Evolutionary conservation across 2,888 invertebrate genomes (phyloP), one percentile per base, ranked within the genome.

Genomic region (Pachliopta kotzebuea): DNA sequence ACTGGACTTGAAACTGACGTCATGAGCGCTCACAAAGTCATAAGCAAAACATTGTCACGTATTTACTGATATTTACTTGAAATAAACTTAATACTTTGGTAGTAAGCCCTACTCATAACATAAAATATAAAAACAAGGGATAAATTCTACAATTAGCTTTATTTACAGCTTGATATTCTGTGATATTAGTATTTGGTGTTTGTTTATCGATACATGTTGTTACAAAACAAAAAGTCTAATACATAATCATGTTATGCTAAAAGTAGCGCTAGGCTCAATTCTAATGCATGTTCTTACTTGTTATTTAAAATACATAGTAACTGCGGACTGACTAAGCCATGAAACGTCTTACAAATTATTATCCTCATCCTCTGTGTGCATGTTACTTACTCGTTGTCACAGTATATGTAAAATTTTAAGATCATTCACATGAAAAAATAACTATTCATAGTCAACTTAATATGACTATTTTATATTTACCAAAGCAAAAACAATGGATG

Each of bases 261-360:
- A n/a, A 18, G 6, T 45, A 7, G n/a, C 18, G 45, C 0, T 18
- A n/a, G n/a, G 18, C n/a, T n/a, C n/a, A n/a, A n/a, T 45, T 45
- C n/a, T 18, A 45, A 45, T 54, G 24, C 50, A 49, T 58, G n/a
- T 23, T 55, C 20, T 26, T 31, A 18, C 49, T 57, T 54, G 61
- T 65, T 49, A 55, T 61, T 65, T 61, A 65, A 61, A 65, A 61
- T 63, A 57, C 57, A 60, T 56, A 57, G 61, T 65, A 63, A 69
- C 58, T 65, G 65, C 72, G 66, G 67, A 67, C 69, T 69, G 69
- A 74, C 74, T 76, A 74, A 74, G 67, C 70, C 70, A 72, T 74
- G 75, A 72, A 76, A 72, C 72, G 70, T 74, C 74, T 71, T 74
- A 72, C 74, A 79, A 78, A 78, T 79, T 77, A 77, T 77, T 78